Percentiles rank a stretch among this genome's conserved stretches.
Evolutionary conservation across 2,888 invertebrate genomes (phyloP).

Genomic region (Tetheella fluctuosa): DNA sequence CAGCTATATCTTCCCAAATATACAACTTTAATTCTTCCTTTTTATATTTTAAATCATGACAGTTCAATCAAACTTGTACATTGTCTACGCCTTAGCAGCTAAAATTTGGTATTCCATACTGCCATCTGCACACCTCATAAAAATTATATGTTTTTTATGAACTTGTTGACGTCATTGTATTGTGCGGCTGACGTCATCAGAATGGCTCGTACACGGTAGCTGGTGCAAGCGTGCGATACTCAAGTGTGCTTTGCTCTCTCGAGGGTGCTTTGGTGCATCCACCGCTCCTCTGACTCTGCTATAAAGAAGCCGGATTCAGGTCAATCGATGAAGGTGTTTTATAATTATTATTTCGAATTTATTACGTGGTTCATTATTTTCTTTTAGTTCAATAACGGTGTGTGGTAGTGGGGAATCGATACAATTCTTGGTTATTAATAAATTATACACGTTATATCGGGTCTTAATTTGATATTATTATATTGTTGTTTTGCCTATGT

Average conservation of each 20-base stretch:
- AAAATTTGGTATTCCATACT: not conserved
- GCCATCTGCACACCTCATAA: not conserved
- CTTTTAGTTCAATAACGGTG: no score
- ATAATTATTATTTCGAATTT: not conserved
- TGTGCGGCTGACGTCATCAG: constrained; percentile 30
- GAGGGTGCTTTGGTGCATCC: constrained; percentile 31
- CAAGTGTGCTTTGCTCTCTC: constrained; percentile 29
- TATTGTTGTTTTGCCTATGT: no score
- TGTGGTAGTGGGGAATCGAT: not conserved
- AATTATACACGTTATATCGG: no score
- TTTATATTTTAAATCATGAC: not conserved
- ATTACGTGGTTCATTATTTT: not conserved
- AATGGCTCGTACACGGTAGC: constrained; percentile 21
- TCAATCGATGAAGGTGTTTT: constrained; percentile 49
- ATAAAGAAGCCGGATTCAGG: constrained; percentile 51
- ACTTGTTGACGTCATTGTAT: constrained; percentile 10
- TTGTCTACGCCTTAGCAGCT: not conserved
- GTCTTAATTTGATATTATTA: no score
- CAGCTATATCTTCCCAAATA: not conserved
- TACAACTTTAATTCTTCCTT: not conserved
- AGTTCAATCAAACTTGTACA: not conserved
- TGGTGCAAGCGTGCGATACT: constrained; percentile 28
- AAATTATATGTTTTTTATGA: not conserved
- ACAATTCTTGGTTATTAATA: not conserved
- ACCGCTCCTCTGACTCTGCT: constrained; percentile 28